These are phyloP conservation scores for Gallinago media DNA, from an alignment of 2,113 vertebrate species.

Conservation along the genomic window DNA sequence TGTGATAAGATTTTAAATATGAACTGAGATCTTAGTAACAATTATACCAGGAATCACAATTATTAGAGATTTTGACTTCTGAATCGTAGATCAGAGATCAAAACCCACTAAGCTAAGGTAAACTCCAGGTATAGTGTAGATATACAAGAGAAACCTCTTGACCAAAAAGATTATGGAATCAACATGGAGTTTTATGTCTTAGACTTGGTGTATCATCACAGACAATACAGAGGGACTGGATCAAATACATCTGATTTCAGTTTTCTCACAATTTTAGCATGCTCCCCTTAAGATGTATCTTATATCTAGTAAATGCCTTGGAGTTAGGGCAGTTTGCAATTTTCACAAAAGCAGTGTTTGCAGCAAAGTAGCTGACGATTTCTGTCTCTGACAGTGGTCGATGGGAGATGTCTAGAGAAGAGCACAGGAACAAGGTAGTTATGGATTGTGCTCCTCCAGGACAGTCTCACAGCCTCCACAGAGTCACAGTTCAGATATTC, in stretches of 20 bases:
- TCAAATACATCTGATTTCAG: not conserved
- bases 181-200: not conserved
- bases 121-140: not conserved
- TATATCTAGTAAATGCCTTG: not conserved
- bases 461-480: not conserved
- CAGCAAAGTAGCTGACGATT: not conserved
- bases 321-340: not conserved
- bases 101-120: not conserved
- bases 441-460: not conserved
- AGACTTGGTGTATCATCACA: not conserved
- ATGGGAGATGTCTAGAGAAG: not conserved
- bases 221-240: not conserved
- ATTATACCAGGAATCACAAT: not conserved
- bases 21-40: not conserved
- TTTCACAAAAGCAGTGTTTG: not conserved
- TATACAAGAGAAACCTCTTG: not conserved
- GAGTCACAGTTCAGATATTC: not conserved
- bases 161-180: not conserved
- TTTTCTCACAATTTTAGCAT: not conserved
- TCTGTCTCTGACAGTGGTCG: not conserved
- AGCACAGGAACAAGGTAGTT: not conserved
- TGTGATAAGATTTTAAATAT: not conserved
- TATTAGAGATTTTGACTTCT: not conserved
- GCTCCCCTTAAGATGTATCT: not conserved
- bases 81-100: not conserved